phyloP scores from a whole-genome alignment of 23 tunicate species.

The Styela clava region DNA sequence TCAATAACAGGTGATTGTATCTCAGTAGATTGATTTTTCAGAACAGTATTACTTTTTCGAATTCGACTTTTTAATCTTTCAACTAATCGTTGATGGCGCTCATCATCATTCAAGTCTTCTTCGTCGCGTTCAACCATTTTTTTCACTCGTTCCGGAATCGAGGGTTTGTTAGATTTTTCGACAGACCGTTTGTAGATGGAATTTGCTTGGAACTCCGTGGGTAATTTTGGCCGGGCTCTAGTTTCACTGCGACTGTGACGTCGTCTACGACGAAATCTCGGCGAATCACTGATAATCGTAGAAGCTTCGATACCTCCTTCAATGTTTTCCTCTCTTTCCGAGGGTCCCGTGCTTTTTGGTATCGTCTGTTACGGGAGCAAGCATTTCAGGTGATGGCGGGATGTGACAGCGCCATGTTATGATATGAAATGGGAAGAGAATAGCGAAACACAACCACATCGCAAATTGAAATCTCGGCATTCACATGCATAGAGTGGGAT shows the following conservation, averaged over 20 bases:
- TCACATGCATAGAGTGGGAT: background rate
- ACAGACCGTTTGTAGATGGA: background rate
- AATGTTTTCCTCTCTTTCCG: conserved; percentile 6
- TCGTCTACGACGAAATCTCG: conserved; percentile 14
- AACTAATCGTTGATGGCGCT: conserved; percentile 25
- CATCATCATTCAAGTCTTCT: conserved; percentile 26
- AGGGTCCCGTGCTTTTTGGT: conserved; percentile 1
- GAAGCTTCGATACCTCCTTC: background rate
- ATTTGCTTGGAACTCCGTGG: background rate
- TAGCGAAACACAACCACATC: conserved; percentile 15
- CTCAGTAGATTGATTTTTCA: background rate
- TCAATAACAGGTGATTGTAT: background rate
- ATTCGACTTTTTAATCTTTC: conserved; percentile 22
- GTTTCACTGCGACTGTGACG: background rate
- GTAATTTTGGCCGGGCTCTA: background rate
- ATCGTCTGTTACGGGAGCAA: conserved; percentile 35
- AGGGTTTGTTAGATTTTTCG: background rate
- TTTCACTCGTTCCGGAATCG: conserved; percentile 24
- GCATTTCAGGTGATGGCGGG: conserved; percentile 7
- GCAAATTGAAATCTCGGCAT: background rate
- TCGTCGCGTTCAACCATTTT: conserved; percentile 15
- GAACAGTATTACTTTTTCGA: background rate
- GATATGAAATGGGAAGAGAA: background rate
- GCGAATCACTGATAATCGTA: background rate
- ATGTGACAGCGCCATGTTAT: background rate